Conservation (phyloP, 2,113 vertebrate species). For the Peromyscus polionotus region DNA sequence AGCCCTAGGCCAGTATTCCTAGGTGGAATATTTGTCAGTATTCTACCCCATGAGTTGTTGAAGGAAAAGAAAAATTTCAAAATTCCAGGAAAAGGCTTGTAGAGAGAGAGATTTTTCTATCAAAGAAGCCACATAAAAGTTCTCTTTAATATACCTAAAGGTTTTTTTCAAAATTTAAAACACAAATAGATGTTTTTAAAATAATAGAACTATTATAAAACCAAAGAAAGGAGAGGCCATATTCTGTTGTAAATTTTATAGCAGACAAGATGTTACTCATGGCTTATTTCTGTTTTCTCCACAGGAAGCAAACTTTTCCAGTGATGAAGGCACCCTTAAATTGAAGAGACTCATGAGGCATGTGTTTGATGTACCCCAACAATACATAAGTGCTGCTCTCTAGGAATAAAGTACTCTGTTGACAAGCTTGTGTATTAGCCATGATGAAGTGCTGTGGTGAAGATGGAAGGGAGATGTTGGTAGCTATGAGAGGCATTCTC, state of each 20-base stretch:
- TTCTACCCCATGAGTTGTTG: neutral
- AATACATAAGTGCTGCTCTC: neutral
- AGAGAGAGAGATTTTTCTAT: neutral
- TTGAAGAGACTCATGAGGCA: neutral
- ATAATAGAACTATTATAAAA: neutral
- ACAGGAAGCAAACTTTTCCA: neutral
- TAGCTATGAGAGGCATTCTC: neutral
- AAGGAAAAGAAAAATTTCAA: neutral
- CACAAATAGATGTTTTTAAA: neutral
- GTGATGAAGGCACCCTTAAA: too few relatives aligned
- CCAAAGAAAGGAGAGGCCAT: neutral
- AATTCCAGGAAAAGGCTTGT: neutral
- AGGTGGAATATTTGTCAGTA: neutral
- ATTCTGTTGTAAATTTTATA: neutral
- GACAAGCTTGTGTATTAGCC: neutral
- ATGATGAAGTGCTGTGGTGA: neutral
- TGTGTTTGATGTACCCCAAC: neutral
- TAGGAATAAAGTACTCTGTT: neutral
- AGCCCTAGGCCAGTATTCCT: neutral
- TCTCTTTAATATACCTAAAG: neutral
- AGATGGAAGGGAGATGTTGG: neutral
- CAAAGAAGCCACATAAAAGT: neutral
- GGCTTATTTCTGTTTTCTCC: neutral
- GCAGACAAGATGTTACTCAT: neutral
- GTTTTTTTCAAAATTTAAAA: constrained; percentile 17